A percentile compares a stretch with the other conserved stretches of the same genome.
phyloP scores from a whole-genome alignment of 1,140 invertebrate species.

The Adoxophyes honmai region DNA sequence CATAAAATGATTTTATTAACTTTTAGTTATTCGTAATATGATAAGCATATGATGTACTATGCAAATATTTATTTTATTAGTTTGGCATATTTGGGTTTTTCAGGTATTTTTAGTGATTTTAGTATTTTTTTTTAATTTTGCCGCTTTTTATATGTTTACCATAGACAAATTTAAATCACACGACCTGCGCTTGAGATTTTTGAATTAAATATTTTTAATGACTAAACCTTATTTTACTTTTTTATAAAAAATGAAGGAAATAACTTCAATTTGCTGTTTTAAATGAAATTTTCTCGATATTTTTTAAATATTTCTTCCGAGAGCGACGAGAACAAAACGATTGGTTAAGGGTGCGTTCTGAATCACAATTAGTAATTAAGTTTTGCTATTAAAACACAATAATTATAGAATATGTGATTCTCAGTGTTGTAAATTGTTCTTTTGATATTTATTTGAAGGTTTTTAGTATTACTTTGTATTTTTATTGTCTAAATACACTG shows the following conservation, averaged over 20 bases:
- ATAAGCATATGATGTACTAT: too few relatives aligned
- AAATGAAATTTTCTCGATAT: not conserved
- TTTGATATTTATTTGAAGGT: not conserved
- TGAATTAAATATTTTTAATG: slow-evolving; percentile 10
- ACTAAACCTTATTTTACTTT: slow-evolving; percentile 1
- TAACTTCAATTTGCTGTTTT: not conserved
- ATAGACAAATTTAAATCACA: slow-evolving; percentile 12
- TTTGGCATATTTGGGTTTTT: too few relatives aligned
- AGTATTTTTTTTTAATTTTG: not conserved
- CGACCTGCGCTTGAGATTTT: not conserved
- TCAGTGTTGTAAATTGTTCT: slow-evolving; percentile 3
- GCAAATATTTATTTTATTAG: too few relatives aligned
- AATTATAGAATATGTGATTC: not conserved
- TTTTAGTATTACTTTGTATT: too few relatives aligned
- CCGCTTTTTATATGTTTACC: not conserved
- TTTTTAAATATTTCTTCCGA: not conserved
- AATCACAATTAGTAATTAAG: slow-evolving; percentile 18
- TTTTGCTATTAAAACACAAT: not conserved
- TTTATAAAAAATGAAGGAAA: not conserved
- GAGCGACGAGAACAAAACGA: slow-evolving; percentile 2
- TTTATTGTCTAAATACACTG: too few relatives aligned
- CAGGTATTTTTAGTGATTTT: too few relatives aligned
- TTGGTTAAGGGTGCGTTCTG: slow-evolving; percentile 40
- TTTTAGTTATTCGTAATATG: too few relatives aligned
- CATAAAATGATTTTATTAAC: not conserved